phyloP scores from a whole-genome alignment of 2,888 invertebrate genomes.

The Resseliella maxima region DNA sequence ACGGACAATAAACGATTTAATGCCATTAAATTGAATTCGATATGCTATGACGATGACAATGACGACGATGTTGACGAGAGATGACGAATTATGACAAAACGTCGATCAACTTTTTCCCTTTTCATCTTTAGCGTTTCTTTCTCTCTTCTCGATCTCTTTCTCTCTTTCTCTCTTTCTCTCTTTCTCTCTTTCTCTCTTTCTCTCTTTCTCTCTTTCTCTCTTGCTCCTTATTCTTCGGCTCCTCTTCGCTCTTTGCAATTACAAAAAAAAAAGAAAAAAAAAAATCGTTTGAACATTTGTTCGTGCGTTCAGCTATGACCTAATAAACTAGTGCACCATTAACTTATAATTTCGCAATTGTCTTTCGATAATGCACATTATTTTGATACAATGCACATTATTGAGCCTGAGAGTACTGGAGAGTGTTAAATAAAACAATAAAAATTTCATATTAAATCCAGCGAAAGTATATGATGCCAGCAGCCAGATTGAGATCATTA shows the following conservation, averaged over 20 bases:
- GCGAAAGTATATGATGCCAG: constrained; percentile 19
- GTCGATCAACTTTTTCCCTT: background rate
- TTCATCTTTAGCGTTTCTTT: background rate
- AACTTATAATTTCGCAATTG: background rate
- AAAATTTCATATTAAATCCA: no score
- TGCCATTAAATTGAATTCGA: background rate
- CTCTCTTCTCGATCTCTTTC: background rate
- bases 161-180: no score
- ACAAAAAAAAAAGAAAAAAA: no score
- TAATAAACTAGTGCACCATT: constrained; percentile 28
- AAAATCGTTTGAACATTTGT: background rate
- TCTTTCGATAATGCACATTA: background rate
- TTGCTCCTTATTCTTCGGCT: no score
- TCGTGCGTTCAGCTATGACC: background rate
- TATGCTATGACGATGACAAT: background rate
- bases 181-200: no score
- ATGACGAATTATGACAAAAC: constrained; percentile 49
- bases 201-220: no score
- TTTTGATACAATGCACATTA: background rate
- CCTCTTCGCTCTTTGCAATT: no score
- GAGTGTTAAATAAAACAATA: background rate
- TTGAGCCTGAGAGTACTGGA: background rate
- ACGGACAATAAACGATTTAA: background rate
- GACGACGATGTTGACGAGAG: background rate
- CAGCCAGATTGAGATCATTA: background rate